Base-by-base conservation (phyloP, 1,140 invertebrate genomes). In the Drosophila guanche region DNA sequence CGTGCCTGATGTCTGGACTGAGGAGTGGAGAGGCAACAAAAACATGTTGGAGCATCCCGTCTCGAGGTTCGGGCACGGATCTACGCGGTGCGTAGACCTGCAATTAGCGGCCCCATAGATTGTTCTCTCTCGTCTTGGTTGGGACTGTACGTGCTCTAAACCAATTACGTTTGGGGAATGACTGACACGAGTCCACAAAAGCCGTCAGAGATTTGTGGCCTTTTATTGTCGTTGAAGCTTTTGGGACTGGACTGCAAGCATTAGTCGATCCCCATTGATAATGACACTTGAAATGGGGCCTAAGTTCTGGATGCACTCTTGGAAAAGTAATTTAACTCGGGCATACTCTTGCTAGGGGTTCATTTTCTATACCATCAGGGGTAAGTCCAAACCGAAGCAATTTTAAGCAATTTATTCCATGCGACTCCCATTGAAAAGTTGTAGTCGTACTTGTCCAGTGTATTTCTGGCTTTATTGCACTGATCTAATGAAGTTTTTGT, bases 101-200 rank as follows among this genome's bases (percentile, higher is more conserved):
- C 58, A 79, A 84, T 84, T 84, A 84, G 59, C 53, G 66, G 58
- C 55, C 41, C 47, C 29, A 42, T 20, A 33, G 14, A 33, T 42
- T 41, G 43, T 54, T 52, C 47, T 29, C 10, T 27, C 16, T 14
- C 27, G 7, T 10, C 2, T 33, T 8, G 29, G 29, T 37, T 37
- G 25, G 25, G 25, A 6, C 16, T 60, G 62, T 79, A 79, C 78
- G 78, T 81, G 78, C 77, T 72, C 50, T 80, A 72, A 72, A 80
- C 78, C 78, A 80, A 81, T 81, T 81, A 80, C 54, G 53, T 48
- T 20, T 37, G 27, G 4, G 20, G 60, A 61, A 60, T 56, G 58
- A 66, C 62, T 84, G 79, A 81, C 79, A 83, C 79, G 75, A 79
- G 79, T 75, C 72, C 7, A 27, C 25, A 37, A 37, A 12, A 37